phyloP scores from a whole-genome alignment of 2,113 vertebrate genomes.

The Rhizomys pruinosus region DNA sequence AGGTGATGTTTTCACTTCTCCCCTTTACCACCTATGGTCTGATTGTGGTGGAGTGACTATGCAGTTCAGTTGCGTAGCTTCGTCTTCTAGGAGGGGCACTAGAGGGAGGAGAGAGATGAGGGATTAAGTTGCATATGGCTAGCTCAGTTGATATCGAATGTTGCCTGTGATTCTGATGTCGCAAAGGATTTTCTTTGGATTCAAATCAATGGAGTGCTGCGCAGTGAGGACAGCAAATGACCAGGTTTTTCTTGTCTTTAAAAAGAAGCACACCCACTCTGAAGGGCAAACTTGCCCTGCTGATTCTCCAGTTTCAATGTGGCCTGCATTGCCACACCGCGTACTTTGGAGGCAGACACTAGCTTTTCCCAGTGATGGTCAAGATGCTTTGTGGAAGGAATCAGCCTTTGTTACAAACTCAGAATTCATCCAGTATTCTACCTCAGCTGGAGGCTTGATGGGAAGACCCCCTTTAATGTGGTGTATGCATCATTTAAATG shows the following conservation, averaged over 20 bases:
- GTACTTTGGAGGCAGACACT: conserved; percentile 36
- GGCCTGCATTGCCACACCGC: background rate
- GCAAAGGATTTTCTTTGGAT: conserved; percentile 67
- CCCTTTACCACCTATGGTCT: conserved; percentile 64
- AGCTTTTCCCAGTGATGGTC: background rate
- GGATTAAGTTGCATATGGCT: conserved; percentile 59
- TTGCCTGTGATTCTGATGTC: conserved; percentile 58
- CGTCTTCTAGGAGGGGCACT: conserved; percentile 2
- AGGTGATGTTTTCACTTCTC: conserved; percentile 70
- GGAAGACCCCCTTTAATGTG: conserved; percentile 43
- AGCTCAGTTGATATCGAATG: conserved; percentile 73
- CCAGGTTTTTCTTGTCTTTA: conserved; percentile 51
- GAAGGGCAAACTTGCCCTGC: conserved; percentile 25
- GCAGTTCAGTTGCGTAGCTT: conserved; percentile 27
- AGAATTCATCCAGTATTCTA: background rate
- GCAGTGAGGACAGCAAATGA: background rate
- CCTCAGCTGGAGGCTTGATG: conserved; percentile 46
- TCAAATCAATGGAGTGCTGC: conserved; percentile 67
- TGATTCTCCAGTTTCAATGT: conserved; percentile 54
- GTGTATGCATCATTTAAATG: conserved; percentile 34
- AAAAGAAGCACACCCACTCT: conserved; percentile 56
- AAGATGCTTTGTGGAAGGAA: conserved; percentile 50
- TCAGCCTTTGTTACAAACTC: background rate
- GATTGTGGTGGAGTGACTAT: conserved; percentile 52
- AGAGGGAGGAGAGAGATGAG: conserved; percentile 17